Conservation (phyloP, 2,888 invertebrate genomes). For the Chymomyza caudatula region DNA sequence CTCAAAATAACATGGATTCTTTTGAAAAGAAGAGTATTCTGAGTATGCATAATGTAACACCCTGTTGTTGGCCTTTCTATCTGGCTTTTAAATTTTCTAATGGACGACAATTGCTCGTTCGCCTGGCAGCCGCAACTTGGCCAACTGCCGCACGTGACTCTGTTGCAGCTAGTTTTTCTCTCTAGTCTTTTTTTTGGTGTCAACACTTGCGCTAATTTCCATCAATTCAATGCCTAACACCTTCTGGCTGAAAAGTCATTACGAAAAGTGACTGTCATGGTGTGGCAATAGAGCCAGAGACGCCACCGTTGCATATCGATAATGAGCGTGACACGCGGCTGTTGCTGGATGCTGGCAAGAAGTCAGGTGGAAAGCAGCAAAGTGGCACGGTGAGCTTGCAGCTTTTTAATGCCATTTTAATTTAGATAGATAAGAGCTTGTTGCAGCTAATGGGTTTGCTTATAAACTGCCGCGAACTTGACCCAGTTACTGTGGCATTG, state of each 20-base stretch:
- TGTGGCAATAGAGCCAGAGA: not conserved
- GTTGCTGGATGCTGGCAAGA: not conserved
- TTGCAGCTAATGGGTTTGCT: not conserved
- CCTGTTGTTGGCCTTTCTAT: not conserved
- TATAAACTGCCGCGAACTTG: conserved; percentile 7
- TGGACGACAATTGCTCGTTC: not conserved
- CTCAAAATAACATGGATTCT: not conserved
- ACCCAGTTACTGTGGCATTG: not conserved
- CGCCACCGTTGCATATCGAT: conserved; percentile 33
- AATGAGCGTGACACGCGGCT: conserved; percentile 34
- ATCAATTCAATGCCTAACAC: conserved; percentile 34
- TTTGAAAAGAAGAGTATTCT: not conserved
- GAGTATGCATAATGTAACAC: too few relatives aligned
- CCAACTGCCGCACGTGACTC: conserved; percentile 65
- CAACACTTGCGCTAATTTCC: conserved; percentile 50
- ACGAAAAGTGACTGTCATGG: conserved; percentile 39
- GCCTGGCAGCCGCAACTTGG: conserved; percentile 46
- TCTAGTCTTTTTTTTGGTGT: conserved; percentile 3
- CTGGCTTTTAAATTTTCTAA: not conserved
- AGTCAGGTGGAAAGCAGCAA: not conserved
- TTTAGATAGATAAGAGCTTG: conserved; percentile 1
- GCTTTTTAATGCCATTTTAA: conserved; percentile 5
- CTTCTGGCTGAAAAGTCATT: conserved; percentile 47
- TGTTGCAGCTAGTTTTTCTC: not conserved
- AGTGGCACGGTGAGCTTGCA: not conserved